A percentile compares a stretch with the other conserved stretches of the same genome.
Conservation (phyloP, 2,888 invertebrate species). For the Xylocampa areola region DNA sequence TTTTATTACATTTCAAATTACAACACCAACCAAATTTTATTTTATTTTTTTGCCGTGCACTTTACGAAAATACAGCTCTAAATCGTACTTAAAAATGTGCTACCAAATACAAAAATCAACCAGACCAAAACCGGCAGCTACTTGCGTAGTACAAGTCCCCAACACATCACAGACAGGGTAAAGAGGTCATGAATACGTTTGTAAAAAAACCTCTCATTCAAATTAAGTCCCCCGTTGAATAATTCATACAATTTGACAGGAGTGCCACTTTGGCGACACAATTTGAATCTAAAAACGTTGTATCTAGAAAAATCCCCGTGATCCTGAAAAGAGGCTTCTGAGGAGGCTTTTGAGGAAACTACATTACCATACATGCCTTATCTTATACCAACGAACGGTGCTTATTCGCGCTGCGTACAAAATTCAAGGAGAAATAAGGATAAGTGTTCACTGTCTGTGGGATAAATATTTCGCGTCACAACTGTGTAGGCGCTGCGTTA, state of each 20-base stretch:
- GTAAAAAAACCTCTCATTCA: constrained; percentile 62
- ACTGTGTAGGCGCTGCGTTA: constrained; percentile 44
- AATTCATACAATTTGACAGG: constrained; percentile 60
- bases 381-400: constrained; percentile 29
- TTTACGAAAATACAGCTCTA: neutral
- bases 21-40: no score
- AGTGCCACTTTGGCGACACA: constrained; percentile 54
- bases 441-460: constrained; percentile 50
- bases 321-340: constrained; percentile 51
- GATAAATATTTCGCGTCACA: constrained; percentile 58
- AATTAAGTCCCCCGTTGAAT: constrained; percentile 59
- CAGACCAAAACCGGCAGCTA: constrained; percentile 3
- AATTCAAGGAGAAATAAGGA: constrained; percentile 58
- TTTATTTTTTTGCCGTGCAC: neutral
- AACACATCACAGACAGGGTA: constrained; percentile 28
- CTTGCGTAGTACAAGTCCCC: constrained; percentile 8
- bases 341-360: constrained; percentile 40
- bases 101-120: constrained; percentile 21
- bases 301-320: constrained; percentile 53
- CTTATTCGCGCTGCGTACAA: constrained; percentile 55
- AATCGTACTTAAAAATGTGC: neutral
- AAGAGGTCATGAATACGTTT: constrained; percentile 57
- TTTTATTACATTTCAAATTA: no score
- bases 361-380: constrained; percentile 57
- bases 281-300: constrained; percentile 60